These are phyloP conservation scores for Daboia siamensis DNA, from an alignment of 2,113 vertebrate genomes.

Conservation along the genomic window DNA sequence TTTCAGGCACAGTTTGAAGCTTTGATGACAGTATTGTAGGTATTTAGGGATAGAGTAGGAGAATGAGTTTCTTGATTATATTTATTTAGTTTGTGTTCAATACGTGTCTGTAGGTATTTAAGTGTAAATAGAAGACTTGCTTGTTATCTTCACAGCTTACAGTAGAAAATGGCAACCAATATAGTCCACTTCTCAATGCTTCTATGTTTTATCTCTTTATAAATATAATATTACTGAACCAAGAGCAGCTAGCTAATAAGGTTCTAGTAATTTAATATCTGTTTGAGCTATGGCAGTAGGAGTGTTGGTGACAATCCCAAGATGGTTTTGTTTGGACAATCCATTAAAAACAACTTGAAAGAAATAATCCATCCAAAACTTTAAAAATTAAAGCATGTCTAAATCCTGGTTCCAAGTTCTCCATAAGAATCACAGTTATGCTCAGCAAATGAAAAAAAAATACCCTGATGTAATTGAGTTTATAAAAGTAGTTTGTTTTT, in stretches of 20 bases:
- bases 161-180: constrained; percentile 14
- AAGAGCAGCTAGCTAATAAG: constrained; percentile 59
- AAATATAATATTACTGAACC: constrained; percentile 45
- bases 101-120: neutral
- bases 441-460: constrained; percentile 33
- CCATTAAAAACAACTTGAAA: constrained; percentile 47
- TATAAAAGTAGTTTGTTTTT: constrained; percentile 44
- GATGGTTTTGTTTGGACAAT: constrained; percentile 54
- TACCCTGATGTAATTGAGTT: constrained; percentile 47
- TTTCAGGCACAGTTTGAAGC: neutral
- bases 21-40: neutral
- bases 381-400: constrained; percentile 28
- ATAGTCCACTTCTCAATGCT: neutral
- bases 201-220: constrained; percentile 38
- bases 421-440: constrained; percentile 44
- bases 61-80: neutral
- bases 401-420: constrained; percentile 34
- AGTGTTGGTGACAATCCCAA: constrained; percentile 58
- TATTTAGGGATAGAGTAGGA: neutral
- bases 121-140: neutral
- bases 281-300: constrained; percentile 47
- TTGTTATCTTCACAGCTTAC: neutral
- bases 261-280: constrained; percentile 31
- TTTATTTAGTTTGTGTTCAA: neutral
- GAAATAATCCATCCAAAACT: constrained; percentile 38